phyloP scores from a whole-genome alignment of 2,113 vertebrate genomes.

The Anarhynchus alexandrinus region DNA sequence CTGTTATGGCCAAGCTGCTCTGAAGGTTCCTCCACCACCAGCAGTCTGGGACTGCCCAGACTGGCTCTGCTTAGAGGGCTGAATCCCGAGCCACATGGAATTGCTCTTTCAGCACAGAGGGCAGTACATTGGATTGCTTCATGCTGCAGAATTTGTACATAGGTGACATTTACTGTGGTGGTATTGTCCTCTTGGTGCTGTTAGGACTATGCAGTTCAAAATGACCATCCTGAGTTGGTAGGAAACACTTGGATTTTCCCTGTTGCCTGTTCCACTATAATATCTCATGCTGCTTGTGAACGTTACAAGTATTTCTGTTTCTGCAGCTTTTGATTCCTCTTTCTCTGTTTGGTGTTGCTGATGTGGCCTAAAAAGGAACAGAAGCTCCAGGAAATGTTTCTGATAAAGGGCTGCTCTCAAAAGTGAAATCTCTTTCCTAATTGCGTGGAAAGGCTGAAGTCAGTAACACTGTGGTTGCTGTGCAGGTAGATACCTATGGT shows the following conservation, averaged over 20 bases:
- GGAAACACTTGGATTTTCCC: neutral
- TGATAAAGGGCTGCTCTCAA: neutral
- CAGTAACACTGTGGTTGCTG: neutral
- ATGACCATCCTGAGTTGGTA: neutral
- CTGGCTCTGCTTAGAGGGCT: neutral
- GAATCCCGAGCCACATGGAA: neutral
- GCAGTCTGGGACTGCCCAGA: neutral
- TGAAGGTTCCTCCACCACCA: neutral
- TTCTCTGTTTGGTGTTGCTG: neutral
- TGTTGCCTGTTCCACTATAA: neutral
- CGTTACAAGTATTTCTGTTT: neutral
- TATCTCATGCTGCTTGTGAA: neutral
- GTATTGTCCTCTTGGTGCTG: neutral
- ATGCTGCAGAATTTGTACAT: neutral
- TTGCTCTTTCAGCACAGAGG: neutral
- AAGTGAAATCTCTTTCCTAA: neutral
- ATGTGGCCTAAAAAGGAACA: neutral
- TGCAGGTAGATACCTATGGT: neutral
- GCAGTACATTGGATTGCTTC: neutral
- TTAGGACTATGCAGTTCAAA: neutral
- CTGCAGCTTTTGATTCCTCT: slow-evolving; percentile 41
- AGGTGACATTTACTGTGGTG: neutral
- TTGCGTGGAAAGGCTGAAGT: neutral
- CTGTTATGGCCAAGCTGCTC: neutral
- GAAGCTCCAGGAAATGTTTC: slow-evolving; percentile 9